Conservation (phyloP, 2,888 invertebrate genomes). For the Sphecodes monilicornis region DNA sequence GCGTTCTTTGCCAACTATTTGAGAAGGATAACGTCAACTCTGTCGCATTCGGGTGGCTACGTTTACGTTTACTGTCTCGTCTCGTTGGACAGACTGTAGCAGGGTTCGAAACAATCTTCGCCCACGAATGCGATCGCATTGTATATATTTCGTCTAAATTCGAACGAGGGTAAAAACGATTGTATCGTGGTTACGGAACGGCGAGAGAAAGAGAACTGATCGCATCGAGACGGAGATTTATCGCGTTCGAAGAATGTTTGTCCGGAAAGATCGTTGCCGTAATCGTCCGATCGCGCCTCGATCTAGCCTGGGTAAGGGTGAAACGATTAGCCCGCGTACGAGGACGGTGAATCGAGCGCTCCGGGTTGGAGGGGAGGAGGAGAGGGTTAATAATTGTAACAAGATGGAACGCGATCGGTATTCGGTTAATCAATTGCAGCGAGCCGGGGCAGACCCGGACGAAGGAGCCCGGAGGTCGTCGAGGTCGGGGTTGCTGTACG, state of each 20-base stretch:
- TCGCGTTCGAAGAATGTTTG: not conserved
- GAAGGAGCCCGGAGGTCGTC: slow-evolving; percentile 69
- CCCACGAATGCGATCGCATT: not conserved
- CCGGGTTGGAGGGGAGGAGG: not conserved
- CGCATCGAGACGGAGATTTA: not conserved
- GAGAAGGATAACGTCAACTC: no score
- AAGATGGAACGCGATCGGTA: slow-evolving; percentile 48
- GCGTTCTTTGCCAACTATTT: no score
- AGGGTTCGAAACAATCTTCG: not conserved
- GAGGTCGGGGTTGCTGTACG: slow-evolving; percentile 74
- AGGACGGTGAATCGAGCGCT: not conserved
- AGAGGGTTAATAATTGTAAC: slow-evolving; percentile 19
- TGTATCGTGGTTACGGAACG: not conserved
- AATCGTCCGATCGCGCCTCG: not conserved
- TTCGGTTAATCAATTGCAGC: slow-evolving; percentile 67
- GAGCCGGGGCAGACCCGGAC: slow-evolving; percentile 58
- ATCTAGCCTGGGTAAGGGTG: not conserved
- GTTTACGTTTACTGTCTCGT: no score
- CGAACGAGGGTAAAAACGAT: not conserved
- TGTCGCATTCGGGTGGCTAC: no score
- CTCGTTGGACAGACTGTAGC: not conserved
- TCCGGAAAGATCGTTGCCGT: not conserved
- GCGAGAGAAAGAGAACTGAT: not conserved
- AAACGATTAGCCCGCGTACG: not conserved
- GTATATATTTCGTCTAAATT: no score